phyloP scores from a whole-genome alignment of 1,140 invertebrate species.

The Metopolophium dirhodum region DNA sequence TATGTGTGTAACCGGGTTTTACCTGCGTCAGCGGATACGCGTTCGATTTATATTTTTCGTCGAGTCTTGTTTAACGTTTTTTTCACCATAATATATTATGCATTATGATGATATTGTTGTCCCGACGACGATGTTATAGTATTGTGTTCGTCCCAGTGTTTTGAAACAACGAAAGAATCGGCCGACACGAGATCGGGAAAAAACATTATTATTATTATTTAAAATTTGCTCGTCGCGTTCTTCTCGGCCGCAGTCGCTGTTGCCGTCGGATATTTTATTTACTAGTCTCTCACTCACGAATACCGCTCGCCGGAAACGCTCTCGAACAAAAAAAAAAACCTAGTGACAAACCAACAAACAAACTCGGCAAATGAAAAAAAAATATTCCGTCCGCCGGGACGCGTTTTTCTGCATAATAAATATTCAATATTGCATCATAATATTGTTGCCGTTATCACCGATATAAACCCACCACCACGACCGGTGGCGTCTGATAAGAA shows the following conservation, averaged over 20 bases:
- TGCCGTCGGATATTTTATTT: background rate
- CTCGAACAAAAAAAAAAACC: background rate
- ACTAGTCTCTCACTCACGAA: background rate
- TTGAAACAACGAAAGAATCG: background rate
- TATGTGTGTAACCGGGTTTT: background rate
- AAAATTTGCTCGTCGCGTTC: background rate
- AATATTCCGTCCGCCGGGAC: background rate
- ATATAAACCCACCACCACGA: background rate
- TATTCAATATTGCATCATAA: conserved; percentile 2
- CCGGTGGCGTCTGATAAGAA: background rate
- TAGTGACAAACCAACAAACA: background rate
- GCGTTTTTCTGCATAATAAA: conserved; percentile 11
- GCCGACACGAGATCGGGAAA: background rate
- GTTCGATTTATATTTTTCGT: background rate
- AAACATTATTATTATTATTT: background rate
- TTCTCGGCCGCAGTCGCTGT: background rate
- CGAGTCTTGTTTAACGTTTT: background rate
- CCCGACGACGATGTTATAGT: background rate
- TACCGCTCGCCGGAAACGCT: background rate
- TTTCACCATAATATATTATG: background rate
- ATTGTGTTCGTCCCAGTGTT: background rate
- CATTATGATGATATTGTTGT: background rate
- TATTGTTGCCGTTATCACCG: background rate
- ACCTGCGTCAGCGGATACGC: conserved; percentile 7
- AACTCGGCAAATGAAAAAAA: background rate